Evolutionary conservation across 2,797 vertebrate species (phyloP), one percentile per base, ranked within the genome.

Genomic region (Paratrypauchen microcephalus): DNA sequence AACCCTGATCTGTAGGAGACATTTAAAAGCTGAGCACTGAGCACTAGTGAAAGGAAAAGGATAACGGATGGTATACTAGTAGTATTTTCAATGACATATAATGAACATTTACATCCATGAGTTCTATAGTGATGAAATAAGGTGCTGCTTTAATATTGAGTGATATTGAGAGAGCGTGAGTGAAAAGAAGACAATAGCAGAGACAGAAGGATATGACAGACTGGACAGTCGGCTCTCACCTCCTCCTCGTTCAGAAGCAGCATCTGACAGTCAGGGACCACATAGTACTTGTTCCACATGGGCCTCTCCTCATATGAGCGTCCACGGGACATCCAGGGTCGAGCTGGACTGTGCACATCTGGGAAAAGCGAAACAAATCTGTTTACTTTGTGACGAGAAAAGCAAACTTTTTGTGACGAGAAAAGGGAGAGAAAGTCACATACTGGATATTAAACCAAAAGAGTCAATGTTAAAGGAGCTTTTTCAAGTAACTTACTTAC

Each of bases 191-290:
- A 81, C 61, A 77, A 71, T 56, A 32, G 69, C 1, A 30, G 62
- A 78, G 59, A 84, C 67, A 80, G 76, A 79, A 45, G 80, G 62
- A 82, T 67, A 24, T 41, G 74, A 76, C 72, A 81, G 79, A 86
- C 72, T 26, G 67, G 41, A 24, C 47, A 32, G 71, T 78, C 45
- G 56, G 81, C 70, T 85, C 81, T 87, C 70, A 84, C 82, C 91
- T 91, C 90, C 92, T 93, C 90, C 68, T 92, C 92, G 47, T 91
- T 91, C 84, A 92, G 83, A 50, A 94, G 89, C 78, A 93, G 79
- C 89, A 92, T 90, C 83, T 93, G 92, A 84, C 87, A 83, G 85
- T 94, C 92, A 0, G 86, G 87, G 21, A 92, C 75, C 76, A 90
- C 76, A 68, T 89, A 92, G 84, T 87, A 91, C 84, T 90, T 90